A percentile compares a stretch with the other conserved stretches of the same genome.
Evolutionary conservation across 2,113 vertebrate genomes (phyloP).

Genomic region (Zingel zingel): DNA sequence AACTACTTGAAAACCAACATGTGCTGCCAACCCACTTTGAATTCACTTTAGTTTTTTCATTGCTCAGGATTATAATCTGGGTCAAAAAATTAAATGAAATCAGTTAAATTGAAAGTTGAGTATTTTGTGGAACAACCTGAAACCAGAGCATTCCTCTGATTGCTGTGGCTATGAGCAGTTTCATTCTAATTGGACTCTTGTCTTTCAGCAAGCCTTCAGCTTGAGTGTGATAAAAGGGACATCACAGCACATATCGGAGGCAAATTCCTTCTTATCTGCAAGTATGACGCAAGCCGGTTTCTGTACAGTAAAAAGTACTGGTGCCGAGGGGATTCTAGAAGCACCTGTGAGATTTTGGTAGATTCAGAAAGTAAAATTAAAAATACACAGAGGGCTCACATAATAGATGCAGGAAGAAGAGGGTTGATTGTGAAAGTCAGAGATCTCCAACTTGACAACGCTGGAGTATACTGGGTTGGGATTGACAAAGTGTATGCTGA

Average conservation of each 20-base stretch:
- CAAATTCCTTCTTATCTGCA: constrained; percentile 69
- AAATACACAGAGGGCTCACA: constrained; percentile 9
- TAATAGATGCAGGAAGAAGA: constrained; percentile 33
- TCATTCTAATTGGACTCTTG: background rate
- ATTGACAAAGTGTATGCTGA: constrained; percentile 78
- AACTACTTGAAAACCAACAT: background rate
- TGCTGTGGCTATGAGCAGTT: background rate
- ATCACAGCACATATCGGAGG: constrained; percentile 63
- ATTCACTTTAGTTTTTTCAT: no score
- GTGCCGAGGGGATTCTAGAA: constrained; percentile 74
- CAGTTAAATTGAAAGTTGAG: no score
- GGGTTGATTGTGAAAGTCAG: constrained; percentile 69
- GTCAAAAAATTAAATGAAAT: background rate
- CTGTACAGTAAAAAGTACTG: constrained; percentile 81
- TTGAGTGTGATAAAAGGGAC: constrained; percentile 65
- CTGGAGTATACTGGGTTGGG: constrained; percentile 81
- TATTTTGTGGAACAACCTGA: background rate
- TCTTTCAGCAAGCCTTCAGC: constrained; percentile 73
- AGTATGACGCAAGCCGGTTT: constrained; percentile 32
- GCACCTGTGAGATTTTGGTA: constrained; percentile 74
- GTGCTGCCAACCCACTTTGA: no score
- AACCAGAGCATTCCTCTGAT: background rate
- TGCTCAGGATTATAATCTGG: no score
- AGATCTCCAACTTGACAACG: constrained; percentile 65
- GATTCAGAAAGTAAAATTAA: constrained; percentile 60